Evolutionary conservation across 2,888 invertebrate genomes (phyloP).

Genomic region (Schizaphis graminum): DNA sequence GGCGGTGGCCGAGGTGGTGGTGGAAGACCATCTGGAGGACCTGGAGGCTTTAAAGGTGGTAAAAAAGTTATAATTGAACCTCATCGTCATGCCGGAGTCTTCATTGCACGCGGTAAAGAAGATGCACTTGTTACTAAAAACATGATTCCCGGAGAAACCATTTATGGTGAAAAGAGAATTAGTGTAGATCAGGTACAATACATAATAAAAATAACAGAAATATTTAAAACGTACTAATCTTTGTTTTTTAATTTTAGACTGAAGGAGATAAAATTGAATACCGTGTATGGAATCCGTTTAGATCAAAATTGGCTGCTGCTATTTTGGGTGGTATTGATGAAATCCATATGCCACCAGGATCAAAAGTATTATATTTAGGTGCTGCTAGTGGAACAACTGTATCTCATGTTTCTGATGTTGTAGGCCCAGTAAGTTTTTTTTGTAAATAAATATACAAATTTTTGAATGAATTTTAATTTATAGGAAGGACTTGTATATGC

Average conservation of each 20-base stretch:
- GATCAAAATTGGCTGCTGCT: slow-evolving; percentile 98
- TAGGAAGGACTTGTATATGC: slow-evolving; percentile 98
- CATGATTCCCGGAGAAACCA: slow-evolving; percentile 95
- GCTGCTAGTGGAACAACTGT: slow-evolving; percentile 99
- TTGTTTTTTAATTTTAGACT: slow-evolving; percentile 72
- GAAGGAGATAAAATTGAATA: slow-evolving; percentile 94
- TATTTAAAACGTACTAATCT: background rate
- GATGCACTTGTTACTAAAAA: slow-evolving; percentile 96
- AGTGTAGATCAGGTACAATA: slow-evolving; percentile 84
- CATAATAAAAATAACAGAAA: background rate
- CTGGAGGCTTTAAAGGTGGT: slow-evolving; percentile 82
- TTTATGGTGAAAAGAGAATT: slow-evolving; percentile 98
- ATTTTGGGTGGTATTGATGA: slow-evolving; percentile 97
- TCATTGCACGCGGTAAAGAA: slow-evolving; percentile 97
- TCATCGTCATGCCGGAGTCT: slow-evolving; percentile 96
- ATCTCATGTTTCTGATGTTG: slow-evolving; percentile 97
- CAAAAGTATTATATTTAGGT: slow-evolving; percentile 95
- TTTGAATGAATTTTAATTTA: slow-evolving; percentile 55
- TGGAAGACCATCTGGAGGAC: slow-evolving; percentile 68
- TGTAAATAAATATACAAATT: background rate
- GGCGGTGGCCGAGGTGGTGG: slow-evolving; percentile 67
- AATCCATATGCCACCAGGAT: slow-evolving; percentile 96
- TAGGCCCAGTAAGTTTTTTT: slow-evolving; percentile 85
- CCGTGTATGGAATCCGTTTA: slow-evolving; percentile 99
- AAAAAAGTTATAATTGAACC: slow-evolving; percentile 96